Conservation (phyloP, 2,888 invertebrate genomes). For the Drosophila villosipedis region DNA sequence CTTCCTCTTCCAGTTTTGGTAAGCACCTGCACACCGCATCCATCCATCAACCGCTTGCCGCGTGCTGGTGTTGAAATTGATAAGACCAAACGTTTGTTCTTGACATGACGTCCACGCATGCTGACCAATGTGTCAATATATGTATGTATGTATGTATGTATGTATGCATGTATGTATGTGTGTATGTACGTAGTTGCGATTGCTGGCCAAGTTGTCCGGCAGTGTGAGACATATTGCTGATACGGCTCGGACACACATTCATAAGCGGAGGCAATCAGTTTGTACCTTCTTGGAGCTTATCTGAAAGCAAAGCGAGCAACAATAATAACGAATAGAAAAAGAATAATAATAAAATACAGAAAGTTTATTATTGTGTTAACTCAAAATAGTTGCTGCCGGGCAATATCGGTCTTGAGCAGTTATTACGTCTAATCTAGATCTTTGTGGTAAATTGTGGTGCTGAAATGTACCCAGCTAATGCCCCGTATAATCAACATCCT, state of each 20-base stretch:
- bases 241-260: constrained; percentile 41
- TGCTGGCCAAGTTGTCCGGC: constrained; percentile 41
- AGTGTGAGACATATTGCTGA: constrained; percentile 69
- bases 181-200: constrained; percentile 8
- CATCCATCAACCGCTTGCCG: constrained; percentile 36
- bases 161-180: not conserved
- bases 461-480: constrained; percentile 53
- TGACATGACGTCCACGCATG: constrained; percentile 70
- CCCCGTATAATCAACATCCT: constrained; percentile 69
- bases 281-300: constrained; percentile 49
- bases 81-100: constrained; percentile 57
- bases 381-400: constrained; percentile 17
- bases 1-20: constrained; percentile 10
- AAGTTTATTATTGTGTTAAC: constrained; percentile 58
- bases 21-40: constrained; percentile 28
- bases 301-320: constrained; percentile 32
- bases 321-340: constrained; percentile 36
- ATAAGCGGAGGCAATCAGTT: constrained; percentile 38
- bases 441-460: constrained; percentile 46
- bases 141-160: not conserved
- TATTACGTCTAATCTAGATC: constrained; percentile 70
- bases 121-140: constrained; percentile 32
- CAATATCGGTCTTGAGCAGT: constrained; percentile 59
- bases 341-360: constrained; percentile 44
- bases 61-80: constrained; percentile 35